Percentiles rank a stretch among this genome's conserved stretches.
phyloP scores from a whole-genome alignment of 92 coral and sea anemone species.

The Epizoanthus ramosus region DNA sequence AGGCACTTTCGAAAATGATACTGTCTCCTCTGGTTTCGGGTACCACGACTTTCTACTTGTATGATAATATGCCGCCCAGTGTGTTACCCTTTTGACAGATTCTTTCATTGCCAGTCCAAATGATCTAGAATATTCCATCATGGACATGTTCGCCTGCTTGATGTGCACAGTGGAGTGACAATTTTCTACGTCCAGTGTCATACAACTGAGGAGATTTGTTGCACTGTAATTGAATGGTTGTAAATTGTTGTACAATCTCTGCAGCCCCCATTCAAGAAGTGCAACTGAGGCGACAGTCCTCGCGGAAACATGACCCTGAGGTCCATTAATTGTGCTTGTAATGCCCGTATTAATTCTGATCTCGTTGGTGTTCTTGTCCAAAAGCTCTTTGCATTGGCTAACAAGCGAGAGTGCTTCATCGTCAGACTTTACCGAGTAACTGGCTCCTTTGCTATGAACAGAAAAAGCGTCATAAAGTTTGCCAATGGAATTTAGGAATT shows the following conservation, averaged over 20 bases:
- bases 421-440: slow-evolving; percentile 50
- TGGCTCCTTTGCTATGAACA: slow-evolving; percentile 62
- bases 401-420: slow-evolving; percentile 60
- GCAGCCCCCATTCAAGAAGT: slow-evolving; percentile 59
- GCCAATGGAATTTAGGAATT: slow-evolving; percentile 34
- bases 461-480: slow-evolving; percentile 64
- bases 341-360: slow-evolving; percentile 58
- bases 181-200: slow-evolving; percentile 64
- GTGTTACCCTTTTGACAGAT: no score
- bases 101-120: no score
- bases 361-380: slow-evolving; percentile 49
- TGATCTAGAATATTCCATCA: no score
- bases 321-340: slow-evolving; percentile 58
- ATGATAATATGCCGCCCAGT: no score
- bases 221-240: not conserved
- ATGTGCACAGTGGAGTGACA: slow-evolving; percentile 56
- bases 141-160: slow-evolving; percentile 41
- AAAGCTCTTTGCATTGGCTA: slow-evolving; percentile 56
- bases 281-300: slow-evolving; percentile 61
- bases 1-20: no score
- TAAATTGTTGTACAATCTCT: slow-evolving; percentile 48
- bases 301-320: slow-evolving; percentile 64
- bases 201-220: slow-evolving; percentile 60
- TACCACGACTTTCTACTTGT: no score
- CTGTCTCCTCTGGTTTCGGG: no score